A percentile compares a stretch with the other conserved stretches of the same genome.
Evolutionary conservation across 2,888 invertebrate genomes (phyloP).

Genomic region (Sphinx pinastri): DNA sequence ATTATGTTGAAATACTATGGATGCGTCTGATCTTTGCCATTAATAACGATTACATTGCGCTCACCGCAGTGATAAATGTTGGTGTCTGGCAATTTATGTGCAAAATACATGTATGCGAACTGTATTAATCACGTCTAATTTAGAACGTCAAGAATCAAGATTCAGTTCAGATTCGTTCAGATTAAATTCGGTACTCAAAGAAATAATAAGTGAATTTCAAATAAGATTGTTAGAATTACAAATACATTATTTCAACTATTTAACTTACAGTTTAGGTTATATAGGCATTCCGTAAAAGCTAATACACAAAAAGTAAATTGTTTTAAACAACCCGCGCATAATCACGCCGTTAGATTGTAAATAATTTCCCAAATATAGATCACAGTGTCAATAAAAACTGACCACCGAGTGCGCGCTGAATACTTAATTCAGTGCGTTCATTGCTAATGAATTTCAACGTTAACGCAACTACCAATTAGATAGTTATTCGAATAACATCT

Average conservation of each 20-base stretch:
- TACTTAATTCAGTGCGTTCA: conserved; percentile 3
- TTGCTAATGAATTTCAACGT: conserved; percentile 12
- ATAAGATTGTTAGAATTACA: background rate
- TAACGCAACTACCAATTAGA: no score
- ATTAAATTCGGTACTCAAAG: background rate
- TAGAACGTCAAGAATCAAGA: background rate
- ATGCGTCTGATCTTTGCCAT: conserved; percentile 11
- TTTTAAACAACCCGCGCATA: background rate
- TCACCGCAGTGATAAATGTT: conserved; percentile 9
- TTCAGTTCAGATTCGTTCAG: background rate
- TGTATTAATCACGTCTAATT: background rate
- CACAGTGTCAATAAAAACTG: conserved; percentile 11
- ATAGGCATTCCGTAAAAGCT: background rate
- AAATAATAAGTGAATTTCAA: no score
- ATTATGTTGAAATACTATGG: conserved; percentile 21
- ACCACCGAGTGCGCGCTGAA: conserved; percentile 16
- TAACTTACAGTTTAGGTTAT: background rate
- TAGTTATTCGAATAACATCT: background rate
- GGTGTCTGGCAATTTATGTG: background rate
- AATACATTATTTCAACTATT: background rate
- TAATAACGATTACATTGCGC: conserved; percentile 16
- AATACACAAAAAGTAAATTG: background rate
- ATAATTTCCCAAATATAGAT: conserved; percentile 15
- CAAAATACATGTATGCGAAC: background rate
- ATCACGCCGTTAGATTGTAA: background rate